Evolutionary conservation across 2,113 vertebrate species (phyloP).

Genomic region (Xiphorhynchus elegans): DNA sequence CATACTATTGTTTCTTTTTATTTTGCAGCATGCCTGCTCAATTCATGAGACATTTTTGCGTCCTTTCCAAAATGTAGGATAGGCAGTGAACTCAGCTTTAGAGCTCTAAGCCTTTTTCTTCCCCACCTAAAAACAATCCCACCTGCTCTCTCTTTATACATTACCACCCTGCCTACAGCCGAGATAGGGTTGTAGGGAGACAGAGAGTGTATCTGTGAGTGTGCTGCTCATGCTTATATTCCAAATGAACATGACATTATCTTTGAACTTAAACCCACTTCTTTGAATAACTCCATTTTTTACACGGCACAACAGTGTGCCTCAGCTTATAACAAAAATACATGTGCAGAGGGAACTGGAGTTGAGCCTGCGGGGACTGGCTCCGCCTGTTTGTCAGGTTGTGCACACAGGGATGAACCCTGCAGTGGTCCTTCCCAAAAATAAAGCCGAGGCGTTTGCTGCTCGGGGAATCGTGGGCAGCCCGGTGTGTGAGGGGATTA

Average conservation of each 20-base stretch:
- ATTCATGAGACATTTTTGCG: constrained; percentile 24
- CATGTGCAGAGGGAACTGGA: neutral
- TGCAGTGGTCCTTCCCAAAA: neutral
- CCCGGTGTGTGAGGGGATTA: fast-evolving
- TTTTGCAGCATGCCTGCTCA: constrained; percentile 6
- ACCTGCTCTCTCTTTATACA: constrained; percentile 26
- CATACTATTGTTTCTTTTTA: neutral
- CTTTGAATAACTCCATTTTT: constrained; percentile 11
- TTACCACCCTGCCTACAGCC: constrained; percentile 11
- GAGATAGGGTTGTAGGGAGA: neutral
- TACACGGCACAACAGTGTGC: neutral
- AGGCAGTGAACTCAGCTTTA: constrained; percentile 18
- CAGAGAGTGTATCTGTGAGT: neutral
- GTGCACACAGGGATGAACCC: neutral
- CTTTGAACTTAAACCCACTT: constrained; percentile 51
- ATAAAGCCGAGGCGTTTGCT: neutral
- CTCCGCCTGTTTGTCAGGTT: neutral
- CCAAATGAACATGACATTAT: constrained; percentile 34
- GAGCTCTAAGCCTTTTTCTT: neutral
- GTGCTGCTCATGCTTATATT: neutral
- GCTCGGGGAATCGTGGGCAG: neutral
- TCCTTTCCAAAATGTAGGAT: constrained; percentile 26
- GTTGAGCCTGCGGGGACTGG: neutral
- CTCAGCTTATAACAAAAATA: neutral
- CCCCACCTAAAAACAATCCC: neutral